Percentiles rank a stretch among this genome's conserved stretches.
Conservation (phyloP, 2,888 invertebrate species). For the Gymnosoma rotundatum region DNA sequence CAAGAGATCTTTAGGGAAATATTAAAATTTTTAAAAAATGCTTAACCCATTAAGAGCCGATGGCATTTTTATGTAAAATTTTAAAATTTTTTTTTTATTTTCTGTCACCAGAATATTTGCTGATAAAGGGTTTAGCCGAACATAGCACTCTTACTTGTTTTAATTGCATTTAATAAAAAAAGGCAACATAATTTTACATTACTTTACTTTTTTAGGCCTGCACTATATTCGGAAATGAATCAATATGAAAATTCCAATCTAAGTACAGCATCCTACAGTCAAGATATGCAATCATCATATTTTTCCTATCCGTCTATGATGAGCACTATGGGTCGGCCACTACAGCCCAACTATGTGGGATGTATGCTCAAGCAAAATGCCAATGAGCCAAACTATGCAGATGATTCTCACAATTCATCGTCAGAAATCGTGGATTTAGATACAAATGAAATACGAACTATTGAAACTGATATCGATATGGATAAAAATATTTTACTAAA, state of each 20-base stretch:
- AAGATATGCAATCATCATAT: slow-evolving; percentile 61
- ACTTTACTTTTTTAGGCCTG: slow-evolving; percentile 37
- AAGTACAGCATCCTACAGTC: slow-evolving; percentile 43
- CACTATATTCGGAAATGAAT: slow-evolving; percentile 59
- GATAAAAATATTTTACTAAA: slow-evolving; percentile 59
- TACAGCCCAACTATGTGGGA: slow-evolving; percentile 78
- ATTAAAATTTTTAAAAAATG: no score
- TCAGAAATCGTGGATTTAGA: slow-evolving; percentile 81
- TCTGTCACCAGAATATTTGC: no score
- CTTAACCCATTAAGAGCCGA: no score
- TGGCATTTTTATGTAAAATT: no score
- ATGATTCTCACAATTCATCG: slow-evolving; percentile 77
- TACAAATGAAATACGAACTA: slow-evolving; percentile 82
- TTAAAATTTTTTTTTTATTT: no score
- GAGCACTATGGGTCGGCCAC: slow-evolving; percentile 66
- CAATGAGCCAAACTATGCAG: slow-evolving; percentile 73
- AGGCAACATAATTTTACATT: no score
- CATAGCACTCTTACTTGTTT: no score
- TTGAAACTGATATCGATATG: slow-evolving; percentile 78
- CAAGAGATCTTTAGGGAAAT: no score
- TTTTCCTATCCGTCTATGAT: slow-evolving; percentile 67
- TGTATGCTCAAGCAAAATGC: slow-evolving; percentile 75
- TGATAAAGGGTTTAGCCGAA: no score
- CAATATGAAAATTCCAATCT: slow-evolving; percentile 56
- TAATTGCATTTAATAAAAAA: no score